Evolutionary conservation across 2,797 vertebrate genomes (phyloP).

Genomic region (Serranus cabrilla): DNA sequence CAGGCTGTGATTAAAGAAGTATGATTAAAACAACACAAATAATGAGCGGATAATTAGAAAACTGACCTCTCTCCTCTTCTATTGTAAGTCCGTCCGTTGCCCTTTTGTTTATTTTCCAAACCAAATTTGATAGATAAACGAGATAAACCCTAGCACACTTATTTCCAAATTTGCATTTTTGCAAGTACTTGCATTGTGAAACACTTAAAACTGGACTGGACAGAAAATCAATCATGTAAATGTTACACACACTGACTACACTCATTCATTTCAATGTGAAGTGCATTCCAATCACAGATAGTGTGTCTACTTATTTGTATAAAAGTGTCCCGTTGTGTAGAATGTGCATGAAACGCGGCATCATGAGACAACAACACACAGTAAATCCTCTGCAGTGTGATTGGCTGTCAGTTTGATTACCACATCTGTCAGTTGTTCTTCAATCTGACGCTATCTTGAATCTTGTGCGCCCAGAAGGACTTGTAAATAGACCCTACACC

Average conservation of each 20-base stretch:
- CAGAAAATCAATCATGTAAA: neutral
- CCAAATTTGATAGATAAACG: slow-evolving; percentile 8
- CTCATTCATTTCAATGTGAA: neutral
- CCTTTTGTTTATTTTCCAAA: slow-evolving; percentile 27
- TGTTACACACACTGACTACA: neutral
- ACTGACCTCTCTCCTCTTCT: neutral
- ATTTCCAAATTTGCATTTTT: neutral
- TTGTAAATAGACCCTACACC: neutral
- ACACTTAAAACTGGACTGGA: neutral
- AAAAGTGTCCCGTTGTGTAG: neutral
- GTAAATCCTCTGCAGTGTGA: neutral
- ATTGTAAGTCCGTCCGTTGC: neutral
- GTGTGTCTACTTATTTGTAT: neutral
- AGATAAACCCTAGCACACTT: slow-evolving; percentile 1
- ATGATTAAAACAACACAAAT: slow-evolving; percentile 48
- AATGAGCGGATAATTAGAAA: slow-evolving; percentile 47
- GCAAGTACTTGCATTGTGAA: neutral
- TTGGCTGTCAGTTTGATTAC: neutral
- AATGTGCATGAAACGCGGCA: slow-evolving; percentile 2
- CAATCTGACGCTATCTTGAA: neutral
- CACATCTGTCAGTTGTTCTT: neutral
- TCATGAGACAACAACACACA: neutral
- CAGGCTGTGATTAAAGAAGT: slow-evolving; percentile 53
- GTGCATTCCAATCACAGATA: neutral
- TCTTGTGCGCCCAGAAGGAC: neutral